Base-by-base conservation (phyloP, 1,140 invertebrate genomes). In the Cotesia typhae region DNA sequence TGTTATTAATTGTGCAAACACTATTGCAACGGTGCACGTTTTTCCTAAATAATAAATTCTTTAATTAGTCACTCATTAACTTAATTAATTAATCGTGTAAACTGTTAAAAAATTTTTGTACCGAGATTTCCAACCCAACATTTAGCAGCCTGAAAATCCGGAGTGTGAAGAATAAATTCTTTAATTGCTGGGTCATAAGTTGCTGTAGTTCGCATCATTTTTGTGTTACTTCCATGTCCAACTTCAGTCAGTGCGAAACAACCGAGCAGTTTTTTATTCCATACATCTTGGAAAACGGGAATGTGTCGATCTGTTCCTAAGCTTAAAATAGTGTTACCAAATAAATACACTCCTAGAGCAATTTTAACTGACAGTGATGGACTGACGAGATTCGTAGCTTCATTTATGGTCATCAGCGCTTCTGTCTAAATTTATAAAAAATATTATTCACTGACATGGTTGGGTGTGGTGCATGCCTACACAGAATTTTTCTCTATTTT, bases 1-100 rank as follows among this genome's bases (percentile, higher is more conserved):
- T 3, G 94, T 94, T 79, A 93, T 91, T 37, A 98, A 88, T 85
- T 97, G 95, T 4, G 96, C 96, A 88, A 96, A 98, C 1, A 97
- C 90, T 73, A 96, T 86, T n/a, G 93, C 94, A 78, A 96, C 91
- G 4, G 94, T 96, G 64, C 94, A 92, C n/a, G 91, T 94, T 90
- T 96, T 92, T 72, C 94, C 92, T 89, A 79, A 74, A 85, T 85
- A 77, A 72, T 55, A 28, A 55, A 70, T n/a, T 28, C 28, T 28
- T 28, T 28, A 28, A 28, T 28, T 28, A 28, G 28, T 28, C 28
- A 28, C 3, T 28, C 28, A 51, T 51, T 51, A 17, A 17, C 17
- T 17, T 17, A 17, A 17, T 17, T 17, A 9, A 51, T 51, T 51
- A n/a, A 51, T 51, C 12, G 47, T 51, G 3, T 7, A 51, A 51